These are phyloP conservation scores for Chymomyza procnemis DNA, from an alignment of 2,888 invertebrate species.

Conservation along the genomic window DNA sequence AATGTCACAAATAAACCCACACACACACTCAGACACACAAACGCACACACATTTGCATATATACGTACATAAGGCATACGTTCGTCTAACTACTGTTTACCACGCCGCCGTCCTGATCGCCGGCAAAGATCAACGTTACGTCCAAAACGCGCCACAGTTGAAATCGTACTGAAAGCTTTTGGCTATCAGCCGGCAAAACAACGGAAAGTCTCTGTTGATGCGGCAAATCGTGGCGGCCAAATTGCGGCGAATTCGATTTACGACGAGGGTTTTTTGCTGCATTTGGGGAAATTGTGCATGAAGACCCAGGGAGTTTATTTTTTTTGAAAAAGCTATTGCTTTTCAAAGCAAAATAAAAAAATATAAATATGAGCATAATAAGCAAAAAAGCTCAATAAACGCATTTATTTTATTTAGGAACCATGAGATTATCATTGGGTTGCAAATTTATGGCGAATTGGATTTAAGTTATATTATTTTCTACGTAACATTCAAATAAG, in stretches of 20 bases:
- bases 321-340: too few relatives aligned
- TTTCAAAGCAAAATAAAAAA: neutral
- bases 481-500: too few relatives aligned
- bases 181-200: neutral
- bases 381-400: too few relatives aligned
- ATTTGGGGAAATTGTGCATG: neutral
- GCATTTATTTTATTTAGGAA: too few relatives aligned
- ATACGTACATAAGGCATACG: neutral
- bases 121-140: slow-evolving; percentile 30
- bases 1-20: too few relatives aligned
- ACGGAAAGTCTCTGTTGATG: slow-evolving; percentile 9
- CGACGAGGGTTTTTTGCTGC: neutral
- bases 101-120: neutral
- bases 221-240: slow-evolving; percentile 21
- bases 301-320: too few relatives aligned
- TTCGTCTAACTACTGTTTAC: neutral
- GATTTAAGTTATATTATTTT: too few relatives aligned
- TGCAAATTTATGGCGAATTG: too few relatives aligned
- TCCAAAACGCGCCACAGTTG: slow-evolving; percentile 62
- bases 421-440: too few relatives aligned
- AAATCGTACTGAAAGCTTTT: slow-evolving; percentile 50
- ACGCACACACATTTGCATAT: neutral
- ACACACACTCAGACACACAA: slow-evolving; percentile 34
- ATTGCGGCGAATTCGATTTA: slow-evolving; percentile 38
- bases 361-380: neutral